Evolutionary conservation across 2,113 vertebrate genomes (phyloP), one percentile per base, ranked within the genome.

Genomic region (Fulica atra): DNA sequence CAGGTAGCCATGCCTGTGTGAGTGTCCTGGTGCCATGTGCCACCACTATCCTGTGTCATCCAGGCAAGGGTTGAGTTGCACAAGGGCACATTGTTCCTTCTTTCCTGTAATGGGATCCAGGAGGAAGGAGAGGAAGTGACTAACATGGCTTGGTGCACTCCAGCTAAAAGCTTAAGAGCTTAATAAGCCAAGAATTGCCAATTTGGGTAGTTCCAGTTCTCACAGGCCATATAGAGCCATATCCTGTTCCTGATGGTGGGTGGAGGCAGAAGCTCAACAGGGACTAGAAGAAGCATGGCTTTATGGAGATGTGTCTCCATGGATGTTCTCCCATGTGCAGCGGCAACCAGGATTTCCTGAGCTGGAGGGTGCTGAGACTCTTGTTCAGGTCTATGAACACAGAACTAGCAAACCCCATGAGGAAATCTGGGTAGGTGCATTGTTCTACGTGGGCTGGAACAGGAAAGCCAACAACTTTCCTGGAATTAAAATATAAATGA

Each of bases 391-490:
- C 20, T 13, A 0, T 31, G 61, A 92, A 57, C 15, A 1, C 4
- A 25, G n/a, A 48, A n/a, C 38, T 53, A 28, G 42, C 36, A 92
- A 92, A 72, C 2, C 16, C 46, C 5, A 0, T 2, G 60, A 86
- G 93, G 88, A 92, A 94, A 88, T 24, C 40, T 79, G 70, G 77
- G 76, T 56, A 28, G 88, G 73, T 42, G n/a, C 90, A 93, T 96
- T 96, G 96, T 95, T 96, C 70, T 70, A 6, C 2, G 0, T 0
- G 3, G 86, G 66, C 81, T 65, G 73, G 73, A 59, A 95, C 92
- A 96, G 93, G 96, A 96, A 96, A 87, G 53, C 65, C 71, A 92
- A 29, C 77, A 92, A 81, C 81, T 96, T 96, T 95, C 95, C 95
- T 96, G 94, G 93, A 85, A 94, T 94, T 93, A 93, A 92, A 91